These are phyloP conservation scores for Tenthredo mesomela DNA, from an alignment of 2,888 invertebrate genomes.

Conservation along the genomic window DNA sequence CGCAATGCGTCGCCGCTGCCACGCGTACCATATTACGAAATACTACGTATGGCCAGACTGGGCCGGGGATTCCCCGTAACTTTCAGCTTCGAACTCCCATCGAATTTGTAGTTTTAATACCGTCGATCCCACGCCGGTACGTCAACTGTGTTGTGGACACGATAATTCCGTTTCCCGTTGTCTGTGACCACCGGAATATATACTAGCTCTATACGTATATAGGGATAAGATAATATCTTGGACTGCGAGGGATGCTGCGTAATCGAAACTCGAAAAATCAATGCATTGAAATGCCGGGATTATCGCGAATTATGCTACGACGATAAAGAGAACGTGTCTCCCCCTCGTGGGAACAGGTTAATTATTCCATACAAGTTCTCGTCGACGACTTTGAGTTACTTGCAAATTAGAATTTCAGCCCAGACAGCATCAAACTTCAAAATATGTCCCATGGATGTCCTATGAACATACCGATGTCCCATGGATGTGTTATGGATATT, in stretches of 20 bases:
- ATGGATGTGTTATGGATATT: too few species aligned
- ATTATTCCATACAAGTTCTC: too few species aligned
- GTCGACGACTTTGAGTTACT: too few species aligned
- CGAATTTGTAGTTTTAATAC: constrained; percentile 3
- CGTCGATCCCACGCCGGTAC: constrained; percentile 59
- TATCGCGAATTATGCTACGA: too few species aligned
- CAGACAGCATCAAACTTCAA: too few species aligned
- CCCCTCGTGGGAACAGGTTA: too few species aligned
- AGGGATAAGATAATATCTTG: background rate
- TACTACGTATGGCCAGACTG: constrained; percentile 53
- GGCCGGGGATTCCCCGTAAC: background rate
- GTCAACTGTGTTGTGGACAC: constrained; percentile 58
- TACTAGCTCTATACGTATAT: background rate
- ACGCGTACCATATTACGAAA: constrained; percentile 67
- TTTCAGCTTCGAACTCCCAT: background rate
- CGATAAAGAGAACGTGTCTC: too few species aligned
- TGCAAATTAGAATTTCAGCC: too few species aligned
- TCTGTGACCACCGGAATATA: background rate
- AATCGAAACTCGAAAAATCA: background rate
- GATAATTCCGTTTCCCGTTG: constrained; percentile 13
- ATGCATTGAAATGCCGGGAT: background rate
- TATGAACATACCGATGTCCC: too few species aligned
- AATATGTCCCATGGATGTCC: too few species aligned
- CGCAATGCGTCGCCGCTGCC: constrained; percentile 55
- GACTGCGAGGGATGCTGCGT: background rate